phyloP scores from a whole-genome alignment of 1,140 invertebrate genomes.

The Dreissena polymorpha region DNA sequence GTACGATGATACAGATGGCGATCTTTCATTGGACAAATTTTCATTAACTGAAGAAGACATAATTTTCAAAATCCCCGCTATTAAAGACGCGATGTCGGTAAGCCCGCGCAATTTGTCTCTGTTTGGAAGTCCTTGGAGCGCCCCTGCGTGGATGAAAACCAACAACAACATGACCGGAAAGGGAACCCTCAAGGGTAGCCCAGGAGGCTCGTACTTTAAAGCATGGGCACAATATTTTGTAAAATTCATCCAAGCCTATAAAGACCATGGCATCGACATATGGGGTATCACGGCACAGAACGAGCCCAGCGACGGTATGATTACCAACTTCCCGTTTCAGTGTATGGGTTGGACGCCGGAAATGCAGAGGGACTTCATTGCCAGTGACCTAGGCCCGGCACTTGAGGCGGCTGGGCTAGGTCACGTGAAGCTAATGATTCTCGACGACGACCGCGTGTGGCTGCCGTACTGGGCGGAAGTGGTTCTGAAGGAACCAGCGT shows the following conservation, averaged over 20 bases:
- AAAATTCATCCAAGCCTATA: conserved; percentile 85
- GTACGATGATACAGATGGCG: conserved; percentile 84
- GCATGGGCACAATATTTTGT: conserved; percentile 90
- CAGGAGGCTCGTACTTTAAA: conserved; percentile 86
- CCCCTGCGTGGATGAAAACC: conserved; percentile 96
- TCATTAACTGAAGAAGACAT: conserved; percentile 85
- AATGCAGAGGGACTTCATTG: conserved; percentile 84
- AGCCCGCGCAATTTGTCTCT: conserved; percentile 81
- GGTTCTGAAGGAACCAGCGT: conserved; percentile 77
- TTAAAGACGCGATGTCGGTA: conserved; percentile 81
- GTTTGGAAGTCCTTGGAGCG: conserved; percentile 89
- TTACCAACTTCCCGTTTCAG: conserved; percentile 84
- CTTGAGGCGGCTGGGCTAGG: conserved; percentile 83
- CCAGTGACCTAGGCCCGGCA: conserved; percentile 85
- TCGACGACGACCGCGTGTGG: conserved; percentile 87
- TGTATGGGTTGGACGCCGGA: conserved; percentile 87
- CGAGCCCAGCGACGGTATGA: conserved; percentile 81
- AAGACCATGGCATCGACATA: conserved; percentile 81
- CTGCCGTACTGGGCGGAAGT: conserved; percentile 84
- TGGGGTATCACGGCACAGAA: conserved; percentile 86
- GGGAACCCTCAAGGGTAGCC: conserved; percentile 82
- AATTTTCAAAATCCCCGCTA: conserved; percentile 84
- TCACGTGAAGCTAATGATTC: conserved; percentile 84
- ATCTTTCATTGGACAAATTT: conserved; percentile 86
- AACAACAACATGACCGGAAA: conserved; percentile 83